A percentile compares a stretch with the other conserved stretches of the same genome.
These are phyloP conservation scores for Drosophila tripunctata DNA, from an alignment of 2,888 invertebrate species.

Conservation along the genomic window DNA sequence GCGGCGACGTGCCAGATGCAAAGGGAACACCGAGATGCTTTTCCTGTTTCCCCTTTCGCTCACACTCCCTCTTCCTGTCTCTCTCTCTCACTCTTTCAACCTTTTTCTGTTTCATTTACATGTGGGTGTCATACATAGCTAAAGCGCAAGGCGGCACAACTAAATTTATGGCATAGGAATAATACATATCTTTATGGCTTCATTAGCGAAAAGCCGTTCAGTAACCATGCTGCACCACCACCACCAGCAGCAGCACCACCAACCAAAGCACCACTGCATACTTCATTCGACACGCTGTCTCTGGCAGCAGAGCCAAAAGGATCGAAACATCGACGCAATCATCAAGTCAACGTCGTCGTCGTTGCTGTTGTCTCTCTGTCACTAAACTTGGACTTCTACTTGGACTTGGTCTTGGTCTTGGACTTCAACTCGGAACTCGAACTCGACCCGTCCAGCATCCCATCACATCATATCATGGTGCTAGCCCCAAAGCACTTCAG, in stretches of 20 bases:
- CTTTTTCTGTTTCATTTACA: conserved; percentile 21
- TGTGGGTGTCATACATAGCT: conserved; percentile 66
- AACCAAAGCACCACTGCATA: conserved; percentile 15
- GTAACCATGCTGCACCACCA: conserved; percentile 27
- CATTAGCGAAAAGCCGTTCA: conserved; percentile 80
- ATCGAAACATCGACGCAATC: conserved; percentile 68
- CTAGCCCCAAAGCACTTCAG: conserved; percentile 62
- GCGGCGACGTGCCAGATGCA: conserved; percentile 39
- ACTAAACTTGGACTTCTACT: conserved; percentile 35
- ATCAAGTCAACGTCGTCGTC: conserved; percentile 42
- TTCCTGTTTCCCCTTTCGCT: not conserved
- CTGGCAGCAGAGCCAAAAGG: conserved; percentile 62
- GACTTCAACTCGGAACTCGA: conserved; percentile 5
- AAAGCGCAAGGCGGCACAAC: conserved; percentile 50
- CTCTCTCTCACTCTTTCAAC: not conserved
- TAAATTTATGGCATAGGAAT: conserved; percentile 73
- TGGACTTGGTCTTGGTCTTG: conserved; percentile 3
- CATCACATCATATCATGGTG: conserved; percentile 36
- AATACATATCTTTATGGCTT: conserved; percentile 83
- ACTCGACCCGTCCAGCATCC: conserved; percentile 23
- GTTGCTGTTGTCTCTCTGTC: conserved; percentile 42
- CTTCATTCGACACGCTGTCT: conserved; percentile 78
- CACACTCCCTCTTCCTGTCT: not conserved
- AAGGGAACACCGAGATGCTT: conserved; percentile 26
- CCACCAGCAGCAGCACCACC: conserved; percentile 5